Evolutionary conservation across 1,140 invertebrate genomes (phyloP).

Genomic region (Agrilus planipennis): DNA sequence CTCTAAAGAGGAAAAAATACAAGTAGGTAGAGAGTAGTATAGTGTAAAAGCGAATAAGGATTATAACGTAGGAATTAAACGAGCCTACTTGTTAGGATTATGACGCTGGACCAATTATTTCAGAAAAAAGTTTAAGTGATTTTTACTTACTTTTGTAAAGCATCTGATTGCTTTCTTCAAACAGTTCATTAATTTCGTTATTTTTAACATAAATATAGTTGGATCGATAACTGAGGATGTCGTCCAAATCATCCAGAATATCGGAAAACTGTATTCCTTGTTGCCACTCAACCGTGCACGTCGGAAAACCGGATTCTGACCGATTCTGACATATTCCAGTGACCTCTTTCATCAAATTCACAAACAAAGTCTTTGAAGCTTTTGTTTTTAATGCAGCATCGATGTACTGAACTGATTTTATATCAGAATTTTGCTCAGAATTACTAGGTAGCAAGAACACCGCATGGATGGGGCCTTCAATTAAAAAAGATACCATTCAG

Average conservation of each 20-base stretch:
- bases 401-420: slow-evolving; percentile 26
- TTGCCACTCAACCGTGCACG: slow-evolving; percentile 24
- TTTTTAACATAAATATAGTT: slow-evolving; percentile 24
- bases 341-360: slow-evolving; percentile 23
- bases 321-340: slow-evolving; percentile 22
- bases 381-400: slow-evolving; percentile 23
- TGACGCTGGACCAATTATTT: no score
- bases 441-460: slow-evolving; percentile 24
- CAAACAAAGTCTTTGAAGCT: slow-evolving; percentile 25
- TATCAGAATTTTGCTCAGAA: slow-evolving; percentile 14
- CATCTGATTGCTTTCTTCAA: slow-evolving; percentile 23
- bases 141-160: slow-evolving; percentile 27
- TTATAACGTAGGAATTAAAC: background rate
- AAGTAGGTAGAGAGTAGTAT: no score
- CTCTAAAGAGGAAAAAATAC: slow-evolving; percentile 18
- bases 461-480: slow-evolving; percentile 21
- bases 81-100: background rate
- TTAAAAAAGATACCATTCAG: no score
- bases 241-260: slow-evolving; percentile 20
- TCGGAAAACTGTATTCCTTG: slow-evolving; percentile 20
- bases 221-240: slow-evolving; percentile 19
- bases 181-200: slow-evolving; percentile 18
- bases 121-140: no score
- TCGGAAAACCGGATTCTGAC: slow-evolving; percentile 21
- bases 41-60: no score